Evolutionary conservation across 2,113 vertebrate species (phyloP).

Genomic region (Nettapus auritus): DNA sequence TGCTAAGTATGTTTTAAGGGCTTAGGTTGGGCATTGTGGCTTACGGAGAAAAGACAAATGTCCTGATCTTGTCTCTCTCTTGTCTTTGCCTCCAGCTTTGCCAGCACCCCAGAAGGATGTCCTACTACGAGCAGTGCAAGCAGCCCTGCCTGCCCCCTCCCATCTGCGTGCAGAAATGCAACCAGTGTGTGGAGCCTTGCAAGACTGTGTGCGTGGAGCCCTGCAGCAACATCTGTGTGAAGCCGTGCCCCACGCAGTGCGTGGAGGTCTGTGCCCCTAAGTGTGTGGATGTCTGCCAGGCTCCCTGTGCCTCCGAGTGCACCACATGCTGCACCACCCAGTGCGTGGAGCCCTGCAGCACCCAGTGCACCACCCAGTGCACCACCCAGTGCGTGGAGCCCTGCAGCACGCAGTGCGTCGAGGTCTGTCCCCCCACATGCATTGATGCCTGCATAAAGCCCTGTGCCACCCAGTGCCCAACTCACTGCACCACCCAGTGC

Average conservation of each 20-base stretch:
- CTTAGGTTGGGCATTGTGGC: background rate
- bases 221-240: background rate
- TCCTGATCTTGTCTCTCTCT: background rate
- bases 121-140: slow-evolving; percentile 63
- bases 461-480: background rate
- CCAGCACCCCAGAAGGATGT: background rate
- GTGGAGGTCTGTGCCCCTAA: background rate
- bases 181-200: background rate
- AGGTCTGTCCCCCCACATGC: background rate
- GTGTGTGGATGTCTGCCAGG: background rate
- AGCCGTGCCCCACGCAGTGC: fast-evolving
- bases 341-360: background rate
- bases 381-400: background rate
- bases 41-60: fast-evolving
- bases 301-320: background rate
- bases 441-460: background rate
- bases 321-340: background rate
- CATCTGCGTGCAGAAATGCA: background rate
- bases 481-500: background rate
- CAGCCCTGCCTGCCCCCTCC: slow-evolving; percentile 57
- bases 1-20: background rate
- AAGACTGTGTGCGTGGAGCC: background rate
- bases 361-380: background rate
- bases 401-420: background rate
- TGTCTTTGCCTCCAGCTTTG: background rate